Conservation (phyloP, 2,797 vertebrate genomes). For the Philypnodon macrostomus region DNA sequence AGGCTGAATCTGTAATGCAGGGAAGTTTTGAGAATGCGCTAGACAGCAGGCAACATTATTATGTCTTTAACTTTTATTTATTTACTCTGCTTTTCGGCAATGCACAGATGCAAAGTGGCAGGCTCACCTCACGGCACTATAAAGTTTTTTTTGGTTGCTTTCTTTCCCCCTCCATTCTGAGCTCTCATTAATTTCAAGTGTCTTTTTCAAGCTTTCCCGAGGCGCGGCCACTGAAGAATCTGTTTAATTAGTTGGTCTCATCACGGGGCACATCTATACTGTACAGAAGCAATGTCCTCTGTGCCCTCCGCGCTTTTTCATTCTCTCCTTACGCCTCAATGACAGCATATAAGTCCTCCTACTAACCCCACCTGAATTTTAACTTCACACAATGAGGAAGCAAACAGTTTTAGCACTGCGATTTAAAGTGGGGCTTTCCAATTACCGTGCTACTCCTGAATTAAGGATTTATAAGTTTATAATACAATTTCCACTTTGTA, state of each 20-base stretch:
- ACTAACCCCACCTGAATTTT: slow-evolving; percentile 41
- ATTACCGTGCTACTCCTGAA: too few species aligned
- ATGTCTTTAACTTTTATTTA: slow-evolving; percentile 42
- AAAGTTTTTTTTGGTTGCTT: slow-evolving; percentile 50
- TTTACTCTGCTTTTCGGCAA: slow-evolving; percentile 25
- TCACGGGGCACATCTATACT: slow-evolving; percentile 67
- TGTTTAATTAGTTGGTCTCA: slow-evolving; percentile 76
- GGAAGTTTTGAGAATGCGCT: slow-evolving; percentile 28
- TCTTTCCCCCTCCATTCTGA: slow-evolving; percentile 48
- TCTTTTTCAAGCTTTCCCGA: slow-evolving; percentile 72
- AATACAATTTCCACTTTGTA: too few species aligned
- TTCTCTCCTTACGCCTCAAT: slow-evolving; percentile 40
- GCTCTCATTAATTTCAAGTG: slow-evolving; percentile 73
- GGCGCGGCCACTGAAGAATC: slow-evolving; percentile 70
- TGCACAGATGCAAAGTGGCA: slow-evolving; percentile 35
- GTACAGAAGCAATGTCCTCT: slow-evolving; percentile 62
- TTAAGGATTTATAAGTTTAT: too few species aligned
- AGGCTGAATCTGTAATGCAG: slow-evolving; percentile 26
- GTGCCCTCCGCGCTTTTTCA: slow-evolving; percentile 56
- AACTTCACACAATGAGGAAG: slow-evolving; percentile 41
- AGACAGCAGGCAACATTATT: slow-evolving; percentile 48
- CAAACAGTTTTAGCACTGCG: slow-evolving; percentile 26
- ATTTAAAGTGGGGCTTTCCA: too few species aligned
- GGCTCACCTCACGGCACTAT: slow-evolving; percentile 46
- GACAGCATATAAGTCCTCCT: slow-evolving; percentile 35